A percentile compares a stretch with the other conserved stretches of the same genome.
Conservation (phyloP, 2,113 vertebrate genomes). For the Ifrita kowaldi region DNA sequence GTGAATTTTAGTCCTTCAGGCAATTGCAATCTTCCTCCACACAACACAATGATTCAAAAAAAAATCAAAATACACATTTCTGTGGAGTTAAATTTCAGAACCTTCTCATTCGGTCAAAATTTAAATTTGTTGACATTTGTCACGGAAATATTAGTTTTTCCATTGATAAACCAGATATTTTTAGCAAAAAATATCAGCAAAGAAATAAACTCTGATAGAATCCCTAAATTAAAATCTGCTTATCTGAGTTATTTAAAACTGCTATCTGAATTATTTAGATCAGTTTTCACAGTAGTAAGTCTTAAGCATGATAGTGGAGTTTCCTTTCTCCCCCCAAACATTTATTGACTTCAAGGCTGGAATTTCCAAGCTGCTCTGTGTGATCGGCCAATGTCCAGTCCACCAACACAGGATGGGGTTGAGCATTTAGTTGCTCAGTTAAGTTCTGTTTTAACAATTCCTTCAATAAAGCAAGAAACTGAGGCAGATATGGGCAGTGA, state of each 20-base stretch:
- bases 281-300: neutral
- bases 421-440: neutral
- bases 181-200: neutral
- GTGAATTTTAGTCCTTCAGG: neutral
- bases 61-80: neutral
- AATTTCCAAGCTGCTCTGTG: neutral
- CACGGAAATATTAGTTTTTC: neutral
- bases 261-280: neutral
- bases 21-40: neutral
- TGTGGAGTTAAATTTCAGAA: neutral
- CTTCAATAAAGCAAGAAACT: neutral
- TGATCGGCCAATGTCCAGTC: neutral
- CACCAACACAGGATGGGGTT: neutral
- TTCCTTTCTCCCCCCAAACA: neutral
- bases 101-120: neutral
- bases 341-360: neutral
- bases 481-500: neutral
- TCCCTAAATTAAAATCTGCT: neutral
- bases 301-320: neutral
- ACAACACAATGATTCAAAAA: neutral
- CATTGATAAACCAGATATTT: neutral
- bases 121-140: neutral
- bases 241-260: neutral
- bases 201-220: neutral
- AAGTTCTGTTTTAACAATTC: neutral